A percentile compares a stretch with the other conserved stretches of the same genome.
Evolutionary conservation across 1,140 invertebrate species (phyloP).

Genomic region (Hormaphis cornu): DNA sequence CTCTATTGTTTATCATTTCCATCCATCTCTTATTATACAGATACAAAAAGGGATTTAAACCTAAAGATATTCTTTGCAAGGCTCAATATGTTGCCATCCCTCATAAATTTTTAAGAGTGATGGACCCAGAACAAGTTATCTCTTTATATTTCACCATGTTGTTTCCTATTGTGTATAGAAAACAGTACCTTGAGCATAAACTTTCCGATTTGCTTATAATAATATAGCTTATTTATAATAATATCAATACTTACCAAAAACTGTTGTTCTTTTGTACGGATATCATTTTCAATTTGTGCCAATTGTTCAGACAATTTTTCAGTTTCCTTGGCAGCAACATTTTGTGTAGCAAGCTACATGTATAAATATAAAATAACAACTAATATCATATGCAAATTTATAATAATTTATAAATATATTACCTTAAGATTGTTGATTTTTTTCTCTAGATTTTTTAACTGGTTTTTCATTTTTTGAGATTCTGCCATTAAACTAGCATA

Average conservation of each 20-base stretch:
- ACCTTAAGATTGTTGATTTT: constrained; percentile 58
- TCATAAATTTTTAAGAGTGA: too few species aligned
- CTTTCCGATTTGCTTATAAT: too few species aligned
- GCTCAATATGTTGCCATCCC: too few species aligned
- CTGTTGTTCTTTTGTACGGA: constrained; percentile 23
- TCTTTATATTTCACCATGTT: too few species aligned
- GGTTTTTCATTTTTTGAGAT: constrained; percentile 54
- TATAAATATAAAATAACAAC: not conserved
- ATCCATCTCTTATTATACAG: too few species aligned
- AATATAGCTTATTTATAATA: too few species aligned
- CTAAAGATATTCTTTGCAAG: too few species aligned
- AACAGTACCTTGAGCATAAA: too few species aligned
- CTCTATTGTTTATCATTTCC: too few species aligned
- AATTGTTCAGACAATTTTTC: constrained; percentile 25
- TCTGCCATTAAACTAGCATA: constrained; percentile 48
- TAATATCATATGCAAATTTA: not conserved
- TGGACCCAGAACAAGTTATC: too few species aligned
- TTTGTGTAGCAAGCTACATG: constrained; percentile 19
- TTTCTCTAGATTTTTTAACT: constrained; percentile 54
- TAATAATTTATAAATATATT: not conserved
- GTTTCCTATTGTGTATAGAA: too few species aligned
- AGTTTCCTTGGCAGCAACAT: constrained; percentile 20
- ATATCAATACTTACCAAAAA: constrained; percentile 1
- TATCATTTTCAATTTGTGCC: constrained; percentile 19
- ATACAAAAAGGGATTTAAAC: too few species aligned